Evolutionary conservation across 37 sponge, comb jelly and placozoan species (phyloP).

Genomic region (Spongia lamella): DNA sequence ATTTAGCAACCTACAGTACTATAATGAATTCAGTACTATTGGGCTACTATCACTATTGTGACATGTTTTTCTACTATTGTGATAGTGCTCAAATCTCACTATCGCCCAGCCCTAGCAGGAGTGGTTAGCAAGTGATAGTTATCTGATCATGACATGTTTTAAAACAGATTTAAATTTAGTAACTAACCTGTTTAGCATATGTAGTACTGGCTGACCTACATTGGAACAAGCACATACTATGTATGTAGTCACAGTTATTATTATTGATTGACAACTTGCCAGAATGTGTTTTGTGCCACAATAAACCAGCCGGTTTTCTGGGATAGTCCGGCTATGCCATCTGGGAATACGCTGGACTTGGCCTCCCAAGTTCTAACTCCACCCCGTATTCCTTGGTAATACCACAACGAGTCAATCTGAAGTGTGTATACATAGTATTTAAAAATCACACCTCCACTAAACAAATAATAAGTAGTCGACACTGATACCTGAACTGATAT

Average conservation of each 20-base stretch:
- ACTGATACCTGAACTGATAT: background rate
- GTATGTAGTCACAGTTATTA: background rate
- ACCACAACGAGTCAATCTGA: constrained; percentile 86
- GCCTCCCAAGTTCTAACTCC: constrained; percentile 82
- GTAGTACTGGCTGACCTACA: constrained; percentile 48
- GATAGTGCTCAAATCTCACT: too few species aligned
- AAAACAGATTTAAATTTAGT: too few species aligned
- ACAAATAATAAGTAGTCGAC: background rate
- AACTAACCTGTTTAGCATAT: constrained; percentile 63
- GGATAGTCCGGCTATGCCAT: constrained; percentile 59
- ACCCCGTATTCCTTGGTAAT: constrained; percentile 54
- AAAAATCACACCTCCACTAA: background rate
- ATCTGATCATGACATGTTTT: too few species aligned
- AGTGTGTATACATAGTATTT: background rate
- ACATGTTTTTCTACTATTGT: too few species aligned
- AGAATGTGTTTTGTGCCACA: constrained; percentile 75
- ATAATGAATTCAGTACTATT: too few species aligned
- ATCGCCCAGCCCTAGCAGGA: too few species aligned
- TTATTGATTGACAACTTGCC: constrained; percentile 26
- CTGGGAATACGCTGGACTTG: constrained; percentile 60
- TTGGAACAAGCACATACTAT: background rate
- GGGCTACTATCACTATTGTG: too few species aligned
- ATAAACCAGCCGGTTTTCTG: constrained; percentile 57
- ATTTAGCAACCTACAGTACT: too few species aligned
- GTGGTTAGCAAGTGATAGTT: too few species aligned